Base-by-base conservation (phyloP, 2,113 vertebrate species). In the Heliornis fulica region DNA sequence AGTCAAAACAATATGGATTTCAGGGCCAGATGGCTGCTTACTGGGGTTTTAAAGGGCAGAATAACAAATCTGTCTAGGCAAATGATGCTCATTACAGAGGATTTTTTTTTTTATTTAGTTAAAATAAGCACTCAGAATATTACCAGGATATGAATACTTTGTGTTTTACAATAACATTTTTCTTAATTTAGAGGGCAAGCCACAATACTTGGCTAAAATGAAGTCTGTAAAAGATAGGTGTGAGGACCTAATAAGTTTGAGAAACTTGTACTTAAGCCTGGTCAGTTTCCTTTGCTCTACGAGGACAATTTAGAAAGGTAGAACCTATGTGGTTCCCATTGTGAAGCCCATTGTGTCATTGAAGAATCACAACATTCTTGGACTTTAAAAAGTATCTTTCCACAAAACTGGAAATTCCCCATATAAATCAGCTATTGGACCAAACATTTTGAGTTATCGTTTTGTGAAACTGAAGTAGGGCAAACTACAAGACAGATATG, bases 371-470 rank as follows among this genome's bases (percentile, higher is more conserved):
- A 8, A 60, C 8, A 25, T 40, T 59, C 29, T 53, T 75, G 79
- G 45, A 64, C 20, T 34, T 31, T 32, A 7, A 48, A 19, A 86
- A 20, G 5, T 69, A 48, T 69, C 12, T 18, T 15, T 32, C 4
- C 7, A 45, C 8, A 19, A 75, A 69, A 43, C 3, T 36, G 11
- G n/a, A 60, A 82, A 53, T 31, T 29, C 10, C 22, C 5, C 6
- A 54, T 25, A 54, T 43, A 50, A 66, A 26, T n/a, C 16, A 36
- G 20, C 2, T 41, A 34, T 28, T 17, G n/a, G 1, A 45, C 12
- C 6, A 59, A 51, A 51, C 4, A 45, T 1, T 0, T 11, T 41
- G 12, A 1, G 4, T 51, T 77, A 53, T 32, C 11, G 21, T 9
- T 76, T 68, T 81, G 9, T 43, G 21, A 56, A 2, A 5, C 23